Evolutionary conservation across 2,888 invertebrate species (phyloP).

Genomic region (Drosophila peninsularis): DNA sequence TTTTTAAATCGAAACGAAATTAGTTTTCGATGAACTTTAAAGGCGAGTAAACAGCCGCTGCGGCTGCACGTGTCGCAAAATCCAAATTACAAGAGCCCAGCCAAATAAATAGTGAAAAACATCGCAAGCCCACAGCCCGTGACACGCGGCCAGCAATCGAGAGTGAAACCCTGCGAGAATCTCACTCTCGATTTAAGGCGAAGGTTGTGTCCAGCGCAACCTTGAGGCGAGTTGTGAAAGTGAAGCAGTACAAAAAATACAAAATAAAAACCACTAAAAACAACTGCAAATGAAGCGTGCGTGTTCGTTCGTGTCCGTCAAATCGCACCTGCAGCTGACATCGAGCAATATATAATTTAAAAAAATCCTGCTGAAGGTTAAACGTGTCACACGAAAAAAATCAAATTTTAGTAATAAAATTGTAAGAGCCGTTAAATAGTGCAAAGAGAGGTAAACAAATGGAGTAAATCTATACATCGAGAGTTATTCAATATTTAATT

Average conservation of each 20-base stretch:
- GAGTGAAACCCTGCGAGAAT: conserved; percentile 37
- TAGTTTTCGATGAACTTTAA: conserved; percentile 84
- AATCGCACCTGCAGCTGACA: conserved; percentile 36
- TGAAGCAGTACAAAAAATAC: neutral
- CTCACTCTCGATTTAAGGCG: conserved; percentile 46
- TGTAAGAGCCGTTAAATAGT: too few species aligned
- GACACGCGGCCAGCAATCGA: conserved; percentile 35
- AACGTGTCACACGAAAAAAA: conserved; percentile 32
- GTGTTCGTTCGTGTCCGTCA: conserved; percentile 22
- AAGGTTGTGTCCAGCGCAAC: conserved; percentile 64
- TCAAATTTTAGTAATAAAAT: conserved; percentile 9
- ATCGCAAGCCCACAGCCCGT: neutral
- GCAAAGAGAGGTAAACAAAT: conserved; percentile 13
- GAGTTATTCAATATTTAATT: neutral
- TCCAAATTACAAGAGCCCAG: conserved; percentile 30
- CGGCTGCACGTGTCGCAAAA: conserved; percentile 56
- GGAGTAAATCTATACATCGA: neutral
- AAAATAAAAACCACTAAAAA: conserved; percentile 8
- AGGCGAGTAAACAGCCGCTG: conserved; percentile 78
- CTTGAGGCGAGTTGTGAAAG: conserved; percentile 50
- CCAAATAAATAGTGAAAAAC: conserved; percentile 12
- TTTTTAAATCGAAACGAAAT: conserved; percentile 83
- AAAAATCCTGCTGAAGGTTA: conserved; percentile 45
- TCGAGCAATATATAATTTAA: conserved; percentile 59
- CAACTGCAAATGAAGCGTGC: conserved; percentile 11